A percentile compares a stretch with the other conserved stretches of the same genome.
These are phyloP conservation scores for Tangara arthus DNA, from an alignment of 2,797 vertebrate species.

Conservation along the genomic window DNA sequence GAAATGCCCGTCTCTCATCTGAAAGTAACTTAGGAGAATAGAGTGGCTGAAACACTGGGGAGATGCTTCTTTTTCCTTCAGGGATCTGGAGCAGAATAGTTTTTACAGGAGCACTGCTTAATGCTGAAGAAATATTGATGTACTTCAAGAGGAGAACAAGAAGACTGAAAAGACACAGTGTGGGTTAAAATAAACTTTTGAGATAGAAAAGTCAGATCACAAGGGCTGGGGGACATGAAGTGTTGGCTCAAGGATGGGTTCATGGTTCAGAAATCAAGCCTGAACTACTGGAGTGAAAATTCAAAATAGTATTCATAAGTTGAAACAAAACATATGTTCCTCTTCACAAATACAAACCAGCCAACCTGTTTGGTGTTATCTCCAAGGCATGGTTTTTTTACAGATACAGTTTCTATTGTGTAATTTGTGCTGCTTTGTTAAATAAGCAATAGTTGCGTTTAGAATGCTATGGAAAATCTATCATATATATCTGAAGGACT, in stretches of 20 bases:
- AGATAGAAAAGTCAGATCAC: neutral
- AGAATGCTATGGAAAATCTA: neutral
- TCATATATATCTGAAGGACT: neutral
- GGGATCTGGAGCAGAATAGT: neutral
- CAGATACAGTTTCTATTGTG: neutral
- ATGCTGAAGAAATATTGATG: neutral
- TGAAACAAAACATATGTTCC: neutral
- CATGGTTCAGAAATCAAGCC: neutral
- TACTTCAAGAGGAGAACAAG: neutral
- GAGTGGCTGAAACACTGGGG: neutral
- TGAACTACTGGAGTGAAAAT: neutral
- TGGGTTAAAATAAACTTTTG: neutral
- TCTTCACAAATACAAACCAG: neutral
- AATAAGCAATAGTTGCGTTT: neutral
- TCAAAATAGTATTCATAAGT: neutral
- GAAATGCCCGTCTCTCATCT: neutral
- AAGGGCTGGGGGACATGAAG: neutral
- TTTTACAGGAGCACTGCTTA: neutral
- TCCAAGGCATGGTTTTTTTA: neutral
- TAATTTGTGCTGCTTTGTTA: neutral
- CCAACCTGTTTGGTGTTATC: neutral
- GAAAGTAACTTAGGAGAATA: neutral
- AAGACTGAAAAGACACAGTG: neutral
- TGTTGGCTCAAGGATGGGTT: neutral
- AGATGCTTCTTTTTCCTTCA: neutral